Evolutionary conservation across 2,797 vertebrate species (phyloP), one percentile per base, ranked within the genome.

Genomic region (Pitangus sulphuratus): DNA sequence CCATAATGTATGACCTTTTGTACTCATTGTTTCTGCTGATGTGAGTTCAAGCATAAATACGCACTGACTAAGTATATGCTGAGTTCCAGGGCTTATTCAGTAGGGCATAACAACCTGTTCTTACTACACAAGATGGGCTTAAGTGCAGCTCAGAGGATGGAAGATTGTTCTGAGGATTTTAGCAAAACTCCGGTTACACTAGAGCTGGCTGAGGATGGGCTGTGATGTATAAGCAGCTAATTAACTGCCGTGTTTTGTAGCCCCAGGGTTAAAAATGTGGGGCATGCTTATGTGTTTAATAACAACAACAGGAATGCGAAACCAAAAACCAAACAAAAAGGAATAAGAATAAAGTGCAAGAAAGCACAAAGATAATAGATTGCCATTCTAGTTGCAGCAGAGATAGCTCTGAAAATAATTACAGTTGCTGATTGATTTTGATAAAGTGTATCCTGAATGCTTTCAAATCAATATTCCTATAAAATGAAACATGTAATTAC

Each of bases 381-480:
- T 44, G n/a, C 40, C 35, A 12, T 74, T 85, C 20, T 74, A 26
- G 15, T n/a, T 76, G 40, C 26, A 74, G 37, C 21, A 66, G 85
- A 76, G n/a, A 10, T 10, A 28, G 61, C 71, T 68, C 30, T 21
- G 44, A 61, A 92, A 91, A 68, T 84, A 85, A 92, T 90, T 84
- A 90, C 87, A 64, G 85, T 91, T 85, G 89, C 80, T 88, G 92
- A 92, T 25, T 93, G 84, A 60, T 88, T 95, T 84, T 96, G 78
- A 90, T 74, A 79, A 95, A 91, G 65, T 65, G 35, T 87, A 75
- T 95, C 68, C 68, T 79, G 61, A 53, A 58, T 84, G 56, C 57
- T 90, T 86, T 92, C 87, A 92, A 79, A 94, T 94, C 93, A 91
- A 50, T 45, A 18, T 92, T 96, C 66, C 68, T 85, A 87, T 86